Conservation (phyloP, 1,140 invertebrate genomes). For the Alviniconcha marisindica region DNA sequence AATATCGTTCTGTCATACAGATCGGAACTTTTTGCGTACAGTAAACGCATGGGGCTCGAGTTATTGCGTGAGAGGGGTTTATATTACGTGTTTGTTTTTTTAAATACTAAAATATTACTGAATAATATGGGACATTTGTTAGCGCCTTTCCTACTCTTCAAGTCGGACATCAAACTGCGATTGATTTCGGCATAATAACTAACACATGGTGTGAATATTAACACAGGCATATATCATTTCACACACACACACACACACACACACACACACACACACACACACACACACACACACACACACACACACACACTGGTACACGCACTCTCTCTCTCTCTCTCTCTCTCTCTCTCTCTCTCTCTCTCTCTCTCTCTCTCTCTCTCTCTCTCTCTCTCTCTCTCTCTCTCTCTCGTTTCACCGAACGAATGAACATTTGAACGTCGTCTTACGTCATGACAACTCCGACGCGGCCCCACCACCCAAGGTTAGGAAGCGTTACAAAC, state of each 20-base stretch:
- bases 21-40: not conserved
- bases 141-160: too few species aligned
- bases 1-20: not conserved
- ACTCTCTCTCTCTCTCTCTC: not conserved
- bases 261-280: slow-evolving; percentile 19
- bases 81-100: too few species aligned
- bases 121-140: too few species aligned
- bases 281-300: slow-evolving; percentile 13
- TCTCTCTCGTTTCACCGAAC: not conserved
- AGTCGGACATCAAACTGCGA: too few species aligned
- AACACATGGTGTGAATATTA: not conserved
- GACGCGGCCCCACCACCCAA: not conserved
- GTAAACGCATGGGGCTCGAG: not conserved
- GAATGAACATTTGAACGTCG: not conserved
- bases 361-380: not conserved
- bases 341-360: not conserved
- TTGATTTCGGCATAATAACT: too few species aligned
- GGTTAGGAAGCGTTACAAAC: too few species aligned
- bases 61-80: not conserved
- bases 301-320: not conserved
- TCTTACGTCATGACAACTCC: not conserved
- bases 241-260: not conserved
- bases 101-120: too few species aligned
- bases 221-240: not conserved
- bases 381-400: not conserved